Evolutionary conservation across 2,888 invertebrate genomes (phyloP), one percentile per base, ranked within the genome.

Genomic region (Macaria liturata): DNA sequence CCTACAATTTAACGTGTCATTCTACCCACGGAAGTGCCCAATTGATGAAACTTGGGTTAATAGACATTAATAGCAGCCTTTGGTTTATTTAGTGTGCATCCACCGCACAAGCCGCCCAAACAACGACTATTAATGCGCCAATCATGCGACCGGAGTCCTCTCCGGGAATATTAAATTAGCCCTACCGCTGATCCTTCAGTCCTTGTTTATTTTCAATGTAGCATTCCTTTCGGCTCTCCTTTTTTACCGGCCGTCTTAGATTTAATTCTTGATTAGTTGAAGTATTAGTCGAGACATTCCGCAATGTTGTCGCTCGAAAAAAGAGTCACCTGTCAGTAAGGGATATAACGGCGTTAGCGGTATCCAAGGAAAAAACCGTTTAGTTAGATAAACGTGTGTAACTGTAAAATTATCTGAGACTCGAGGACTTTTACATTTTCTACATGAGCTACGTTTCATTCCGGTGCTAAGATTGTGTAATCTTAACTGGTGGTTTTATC

Each of bases 21-120:
- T 20, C 20, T 1, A 20, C 20, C 20, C 20, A 20, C 20, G 20
- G 20, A 20, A 20, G 20, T 2, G 20, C 20, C 20, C 20, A 20
- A 20, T 20, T 20, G 20, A 20, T 20, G 20, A 20, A 20, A 20
- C 20, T 20, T 20, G 20, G 20, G 20, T 20, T 20, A 20, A 20
- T 20, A 20, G 1, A 20, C 20, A 20, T 20, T 20, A 20, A 20
- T 20, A 20, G 20, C 20, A 20, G 20, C 20, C 20, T 20, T 20
- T 20, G 20, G 20, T 20, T 20, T 20, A 20, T 20, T 20, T 20
- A 20, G 20, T 20, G 20, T 20, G 20, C 20, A 20, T 20, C 20
- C 20, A 75, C 83, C 81, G 74, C 83, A 82, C 84, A 82, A 74
- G 74, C 75, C 56, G 66, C 61, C 72, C 71, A 74, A 78, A 83